Evolutionary conservation across 2,888 invertebrate species (phyloP).

Genomic region (Drosophila mulleri): DNA sequence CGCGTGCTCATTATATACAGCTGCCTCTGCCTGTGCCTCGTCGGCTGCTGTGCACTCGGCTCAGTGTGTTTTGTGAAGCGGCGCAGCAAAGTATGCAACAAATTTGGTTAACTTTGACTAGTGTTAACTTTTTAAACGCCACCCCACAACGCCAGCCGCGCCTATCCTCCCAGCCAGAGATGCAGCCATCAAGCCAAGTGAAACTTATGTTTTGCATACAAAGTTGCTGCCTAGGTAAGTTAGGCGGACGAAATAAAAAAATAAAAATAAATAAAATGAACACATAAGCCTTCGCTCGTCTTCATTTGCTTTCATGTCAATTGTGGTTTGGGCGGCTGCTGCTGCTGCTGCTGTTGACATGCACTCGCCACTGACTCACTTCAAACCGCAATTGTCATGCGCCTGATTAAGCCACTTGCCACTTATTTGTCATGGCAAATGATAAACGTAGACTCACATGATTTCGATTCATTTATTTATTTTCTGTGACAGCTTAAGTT

Average conservation of each 20-base stretch:
- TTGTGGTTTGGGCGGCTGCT: slow-evolving; percentile 31
- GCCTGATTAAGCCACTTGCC: slow-evolving; percentile 60
- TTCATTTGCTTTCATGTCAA: slow-evolving; percentile 23
- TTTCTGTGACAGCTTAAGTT: not conserved
- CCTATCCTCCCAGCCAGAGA: slow-evolving; percentile 2
- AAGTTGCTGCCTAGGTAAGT: slow-evolving; percentile 47
- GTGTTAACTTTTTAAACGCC: slow-evolving; percentile 79
- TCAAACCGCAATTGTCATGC: slow-evolving; percentile 43
- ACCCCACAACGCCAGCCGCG: slow-evolving; percentile 15
- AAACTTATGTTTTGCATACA: slow-evolving; percentile 52
- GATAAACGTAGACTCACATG: slow-evolving; percentile 24
- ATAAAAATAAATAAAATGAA: too few species aligned
- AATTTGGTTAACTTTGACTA: slow-evolving; percentile 78
- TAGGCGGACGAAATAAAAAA: slow-evolving; percentile 2
- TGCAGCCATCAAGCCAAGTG: slow-evolving; percentile 9
- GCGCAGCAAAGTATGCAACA: slow-evolving; percentile 78
- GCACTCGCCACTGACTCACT: slow-evolving; percentile 33
- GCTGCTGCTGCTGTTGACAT: slow-evolving; percentile 35
- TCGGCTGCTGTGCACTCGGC: slow-evolving; percentile 26
- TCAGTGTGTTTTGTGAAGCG: slow-evolving; percentile 75
- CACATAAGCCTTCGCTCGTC: not conserved
- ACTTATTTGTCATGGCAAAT: slow-evolving; percentile 49
- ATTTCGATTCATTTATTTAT: not conserved
- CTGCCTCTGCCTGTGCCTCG: slow-evolving; percentile 26
- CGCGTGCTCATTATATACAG: slow-evolving; percentile 69